These are phyloP conservation scores for Saccopteryx leptura DNA, from an alignment of 2,113 vertebrate species.

Conservation along the genomic window DNA sequence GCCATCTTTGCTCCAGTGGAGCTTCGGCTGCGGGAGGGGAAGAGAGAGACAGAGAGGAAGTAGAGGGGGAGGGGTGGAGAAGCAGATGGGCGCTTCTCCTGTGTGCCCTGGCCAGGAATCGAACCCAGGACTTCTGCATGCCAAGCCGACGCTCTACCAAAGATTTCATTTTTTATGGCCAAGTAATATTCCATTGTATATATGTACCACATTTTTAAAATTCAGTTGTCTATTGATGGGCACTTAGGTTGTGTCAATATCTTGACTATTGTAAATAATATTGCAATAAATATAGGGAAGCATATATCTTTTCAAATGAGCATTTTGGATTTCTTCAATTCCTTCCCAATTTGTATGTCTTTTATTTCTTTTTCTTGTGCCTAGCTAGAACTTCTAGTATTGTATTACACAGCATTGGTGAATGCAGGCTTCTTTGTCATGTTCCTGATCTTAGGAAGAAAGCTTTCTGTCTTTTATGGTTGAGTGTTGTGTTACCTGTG, in stretches of 20 bases:
- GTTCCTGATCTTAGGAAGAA: conserved; percentile 22
- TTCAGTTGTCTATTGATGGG: background rate
- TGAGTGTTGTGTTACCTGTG: conserved; percentile 47
- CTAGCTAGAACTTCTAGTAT: background rate
- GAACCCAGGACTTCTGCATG: too few relatives aligned
- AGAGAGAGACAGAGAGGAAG: too few relatives aligned
- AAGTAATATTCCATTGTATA: background rate
- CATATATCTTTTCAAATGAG: background rate
- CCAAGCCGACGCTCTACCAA: too few relatives aligned
- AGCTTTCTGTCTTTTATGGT: background rate
- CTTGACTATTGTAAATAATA: background rate
- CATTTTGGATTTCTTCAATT: background rate
- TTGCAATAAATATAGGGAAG: background rate
- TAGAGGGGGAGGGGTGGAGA: too few relatives aligned
- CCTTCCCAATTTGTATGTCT: background rate
- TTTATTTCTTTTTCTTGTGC: conserved; percentile 42
- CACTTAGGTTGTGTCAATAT: background rate
- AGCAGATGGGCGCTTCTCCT: too few relatives aligned
- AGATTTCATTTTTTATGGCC: background rate
- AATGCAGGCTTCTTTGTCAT: background rate
- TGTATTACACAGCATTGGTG: background rate
- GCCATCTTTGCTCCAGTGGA: too few relatives aligned
- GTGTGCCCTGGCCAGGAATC: too few relatives aligned
- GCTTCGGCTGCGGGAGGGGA: too few relatives aligned
- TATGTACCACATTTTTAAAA: background rate